Evolutionary conservation across 2,797 vertebrate species (phyloP).

Genomic region (Poecilia wingei): DNA sequence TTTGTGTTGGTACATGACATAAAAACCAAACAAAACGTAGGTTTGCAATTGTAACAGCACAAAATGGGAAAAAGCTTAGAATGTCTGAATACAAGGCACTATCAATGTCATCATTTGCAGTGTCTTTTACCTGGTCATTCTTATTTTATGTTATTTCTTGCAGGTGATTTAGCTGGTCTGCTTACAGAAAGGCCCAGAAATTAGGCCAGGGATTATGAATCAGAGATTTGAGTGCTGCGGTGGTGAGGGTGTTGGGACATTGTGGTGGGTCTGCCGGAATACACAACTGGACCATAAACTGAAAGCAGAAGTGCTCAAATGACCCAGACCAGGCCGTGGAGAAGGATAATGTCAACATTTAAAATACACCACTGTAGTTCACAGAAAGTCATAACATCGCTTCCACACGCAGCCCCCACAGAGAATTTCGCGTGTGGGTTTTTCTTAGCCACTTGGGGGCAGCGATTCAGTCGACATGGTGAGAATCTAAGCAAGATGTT

Average conservation of each 20-base stretch:
- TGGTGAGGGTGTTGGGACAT: constrained; percentile 38
- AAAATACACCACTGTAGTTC: constrained; percentile 29
- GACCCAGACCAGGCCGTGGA: constrained; percentile 32
- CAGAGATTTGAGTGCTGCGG: constrained; percentile 32
- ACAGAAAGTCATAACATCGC: constrained; percentile 34
- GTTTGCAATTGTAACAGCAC: neutral
- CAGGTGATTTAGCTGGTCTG: neutral
- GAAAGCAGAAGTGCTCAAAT: constrained; percentile 40
- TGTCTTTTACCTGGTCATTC: neutral
- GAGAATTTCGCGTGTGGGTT: constrained; percentile 27
- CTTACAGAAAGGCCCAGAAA: constrained; percentile 13
- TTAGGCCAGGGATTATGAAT: constrained; percentile 10
- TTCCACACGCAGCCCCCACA: constrained; percentile 21
- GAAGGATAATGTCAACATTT: constrained; percentile 36
- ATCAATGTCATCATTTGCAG: neutral
- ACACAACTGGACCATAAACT: constrained; percentile 38
- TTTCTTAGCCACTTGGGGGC: constrained; percentile 13
- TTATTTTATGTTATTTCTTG: neutral
- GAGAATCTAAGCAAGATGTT: constrained; percentile 18
- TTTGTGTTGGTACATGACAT: neutral
- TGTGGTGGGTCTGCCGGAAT: constrained; percentile 35
- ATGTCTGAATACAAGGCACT: neutral
- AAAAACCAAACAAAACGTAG: neutral
- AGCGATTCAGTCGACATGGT: constrained; percentile 11
- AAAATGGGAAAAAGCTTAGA: neutral